Evolutionary conservation across 2,113 vertebrate genomes (phyloP).

Genomic region (Ascaphus truei): DNA sequence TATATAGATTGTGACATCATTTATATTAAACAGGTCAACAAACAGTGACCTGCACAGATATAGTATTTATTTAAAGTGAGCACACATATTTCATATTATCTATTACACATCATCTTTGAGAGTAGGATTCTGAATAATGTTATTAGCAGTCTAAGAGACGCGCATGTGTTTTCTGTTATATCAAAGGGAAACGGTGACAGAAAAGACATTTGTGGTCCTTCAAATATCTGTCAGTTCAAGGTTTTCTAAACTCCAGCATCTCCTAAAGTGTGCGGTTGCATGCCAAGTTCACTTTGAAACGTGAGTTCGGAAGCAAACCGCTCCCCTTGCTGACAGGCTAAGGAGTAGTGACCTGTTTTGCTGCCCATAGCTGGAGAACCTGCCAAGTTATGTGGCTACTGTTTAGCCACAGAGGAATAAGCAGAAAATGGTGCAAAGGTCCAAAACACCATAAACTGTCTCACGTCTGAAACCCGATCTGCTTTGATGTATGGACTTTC

Average conservation of each 20-base stretch:
- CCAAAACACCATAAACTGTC: neutral
- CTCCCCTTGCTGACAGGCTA: constrained; percentile 1
- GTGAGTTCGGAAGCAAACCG: neutral
- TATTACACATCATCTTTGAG: too few relatives aligned
- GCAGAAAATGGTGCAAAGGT: neutral
- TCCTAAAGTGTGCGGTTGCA: neutral
- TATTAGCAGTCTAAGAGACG: neutral
- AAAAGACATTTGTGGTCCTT: neutral
- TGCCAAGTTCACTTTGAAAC: constrained; percentile 23
- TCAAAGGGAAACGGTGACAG: constrained; percentile 2
- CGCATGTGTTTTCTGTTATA: neutral
- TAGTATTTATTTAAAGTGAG: too few relatives aligned
- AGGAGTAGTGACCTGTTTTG: neutral
- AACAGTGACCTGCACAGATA: too few relatives aligned
- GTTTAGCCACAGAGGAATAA: constrained; percentile 18
- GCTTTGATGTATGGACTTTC: too few relatives aligned
- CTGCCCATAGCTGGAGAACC: neutral
- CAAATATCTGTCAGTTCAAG: constrained; percentile 3
- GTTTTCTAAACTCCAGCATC: neutral
- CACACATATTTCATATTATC: too few relatives aligned
- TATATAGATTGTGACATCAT: too few relatives aligned
- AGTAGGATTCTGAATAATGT: neutral
- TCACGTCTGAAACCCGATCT: too few relatives aligned
- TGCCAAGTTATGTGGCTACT: constrained; percentile 10
- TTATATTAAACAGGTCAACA: too few relatives aligned